Evolutionary conservation across 2,113 vertebrate genomes (phyloP), one percentile per base, ranked within the genome.

Genomic region (Otolemur garnettii): DNA sequence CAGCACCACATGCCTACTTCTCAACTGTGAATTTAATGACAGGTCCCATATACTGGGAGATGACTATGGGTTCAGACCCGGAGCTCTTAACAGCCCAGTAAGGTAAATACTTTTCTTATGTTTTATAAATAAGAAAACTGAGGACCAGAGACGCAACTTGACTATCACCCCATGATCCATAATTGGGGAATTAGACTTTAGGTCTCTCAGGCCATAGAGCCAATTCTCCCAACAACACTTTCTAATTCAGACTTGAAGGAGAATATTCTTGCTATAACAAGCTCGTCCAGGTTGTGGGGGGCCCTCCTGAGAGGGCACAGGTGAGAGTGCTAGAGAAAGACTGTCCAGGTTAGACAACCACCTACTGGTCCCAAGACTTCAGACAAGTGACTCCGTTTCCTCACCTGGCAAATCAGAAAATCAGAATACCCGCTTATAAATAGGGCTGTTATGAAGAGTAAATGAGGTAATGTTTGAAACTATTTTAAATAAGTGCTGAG

Each of bases 401-500:
- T 90, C 81, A 69, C 45, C 13, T 69, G 50, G 17, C 94, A 33
- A 78, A 59, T 84, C 55, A 45, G 30, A 82, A 83, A 38, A 68
- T 55, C 21, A 78, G 1, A 55, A 17, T 22, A 53, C 35, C 21
- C 42, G 19, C 60, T 24, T 89, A 22, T 45, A 50, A 50, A 68
- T 7, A 75, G 60, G 14, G 18, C 21, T 74, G 22, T 75, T 82
- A 45, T 2, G 8, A 38, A 88, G 42, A 77, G 53, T 13, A 59
- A 83, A 53, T 17, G 19, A 87, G 55, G 83, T 80, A 38, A 87
- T 69, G n/a, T 87, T 75, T 74, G 84, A 72, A 93, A 96, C 93
- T 21, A 55, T 79, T 75, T 95, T 68, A 60, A 24, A 82, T 74
- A 12, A n/a, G 24, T 71, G 18, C 18, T 38, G 91, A 62, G 59